Evolutionary conservation across 2,797 vertebrate species (phyloP), one percentile per base, ranked within the genome.

Genomic region (Myotis pilosus): DNA sequence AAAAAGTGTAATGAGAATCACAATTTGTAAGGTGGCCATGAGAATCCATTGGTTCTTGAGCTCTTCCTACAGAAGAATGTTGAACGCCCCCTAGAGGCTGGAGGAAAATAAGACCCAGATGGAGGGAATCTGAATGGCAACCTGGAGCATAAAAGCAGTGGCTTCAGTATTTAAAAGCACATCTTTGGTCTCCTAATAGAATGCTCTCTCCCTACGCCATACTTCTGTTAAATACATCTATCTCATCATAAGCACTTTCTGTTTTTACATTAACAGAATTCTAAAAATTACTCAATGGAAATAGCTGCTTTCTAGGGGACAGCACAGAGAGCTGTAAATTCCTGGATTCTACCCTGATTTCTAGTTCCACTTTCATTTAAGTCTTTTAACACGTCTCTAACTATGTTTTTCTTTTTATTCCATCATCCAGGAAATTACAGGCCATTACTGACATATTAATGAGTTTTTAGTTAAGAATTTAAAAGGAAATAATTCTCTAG

Each of bases 381-480:
- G 23, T 23, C 49, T 88, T 91, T 74, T 25, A 57, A 83, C 28
- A 81, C 36, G n/a, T 60, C 23, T 69, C 30, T 53, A 33, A 95
- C 23, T 89, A 49, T 85, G 22, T 72, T 30, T 81, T 79, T 89
- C 44, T 83, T 92, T 86, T 57, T 49, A 33, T 91, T 94, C 76
- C 89, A 28, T 96, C 44, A 75, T 86, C 74, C 57, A 64, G 60
- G 49, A 75, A 82, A 86, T 91, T 74, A 72, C 1, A 74, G 75
- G n/a, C 53, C 44, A 69, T 17, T 79, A 53, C 23, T 57, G 28
- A 86, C 12, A 28, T 71, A 83, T 71, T 72, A 79, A 8, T 51
- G 41, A 49, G 11, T 71, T 91, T 82, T 91, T 64, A 74, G 25
- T 93, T 93, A 60, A 69, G 51, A 64, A 79, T 44, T 79, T 94